Percentiles rank a stretch among this genome's conserved stretches.
These are phyloP conservation scores for Petrolisthes cinctipes DNA, from an alignment of 2,888 invertebrate species.

Conservation along the genomic window DNA sequence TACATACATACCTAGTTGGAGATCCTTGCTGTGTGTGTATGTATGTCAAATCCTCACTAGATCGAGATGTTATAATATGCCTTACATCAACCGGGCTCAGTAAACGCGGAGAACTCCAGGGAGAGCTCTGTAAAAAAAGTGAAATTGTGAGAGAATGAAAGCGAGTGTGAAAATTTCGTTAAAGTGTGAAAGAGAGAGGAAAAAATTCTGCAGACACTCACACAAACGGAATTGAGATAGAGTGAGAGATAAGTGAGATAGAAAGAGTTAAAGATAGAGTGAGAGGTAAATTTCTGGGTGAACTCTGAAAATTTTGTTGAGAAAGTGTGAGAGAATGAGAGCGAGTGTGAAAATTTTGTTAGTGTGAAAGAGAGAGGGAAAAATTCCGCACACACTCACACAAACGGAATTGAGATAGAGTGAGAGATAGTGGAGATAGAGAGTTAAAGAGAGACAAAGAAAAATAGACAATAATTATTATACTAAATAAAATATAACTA, in stretches of 20 bases:
- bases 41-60: slow-evolving; percentile 71
- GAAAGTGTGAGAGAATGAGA: too few species aligned
- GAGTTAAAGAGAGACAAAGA: not conserved
- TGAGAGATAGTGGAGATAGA: not conserved
- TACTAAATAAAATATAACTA: too few species aligned
- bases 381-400: too few species aligned
- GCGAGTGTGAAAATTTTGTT: not conserved
- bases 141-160: not conserved
- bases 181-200: not conserved
- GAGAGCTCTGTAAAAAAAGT: slow-evolving; percentile 69
- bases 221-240: too few species aligned
- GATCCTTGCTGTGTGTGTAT: slow-evolving; percentile 53
- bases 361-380: not conserved
- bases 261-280: too few species aligned
- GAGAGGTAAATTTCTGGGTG: too few species aligned
- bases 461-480: not conserved
- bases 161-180: not conserved
- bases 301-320: too few species aligned
- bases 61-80: slow-evolving; percentile 71
- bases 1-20: too few species aligned
- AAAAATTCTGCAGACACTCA: too few species aligned
- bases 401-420: too few species aligned
- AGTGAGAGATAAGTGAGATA: too few species aligned
- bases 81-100: slow-evolving; percentile 72
- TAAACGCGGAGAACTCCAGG: slow-evolving; percentile 72